Evolutionary conservation across 2,797 vertebrate genomes (phyloP).

Genomic region (Euthynnus affinis): DNA sequence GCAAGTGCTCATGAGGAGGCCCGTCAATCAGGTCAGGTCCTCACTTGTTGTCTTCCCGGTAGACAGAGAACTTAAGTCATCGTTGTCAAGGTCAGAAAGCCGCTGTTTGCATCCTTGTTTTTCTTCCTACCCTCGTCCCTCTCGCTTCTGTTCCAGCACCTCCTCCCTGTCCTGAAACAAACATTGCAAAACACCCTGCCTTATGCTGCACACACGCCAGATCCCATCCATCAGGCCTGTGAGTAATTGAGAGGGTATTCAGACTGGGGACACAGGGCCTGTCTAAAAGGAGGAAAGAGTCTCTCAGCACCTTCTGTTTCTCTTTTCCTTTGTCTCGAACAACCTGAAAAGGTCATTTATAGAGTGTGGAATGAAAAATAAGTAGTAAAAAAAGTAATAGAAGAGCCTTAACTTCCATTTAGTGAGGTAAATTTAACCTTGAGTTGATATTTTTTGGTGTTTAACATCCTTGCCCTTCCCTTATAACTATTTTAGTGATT

Average conservation of each 20-base stretch:
- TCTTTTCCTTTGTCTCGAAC: conserved; percentile 16
- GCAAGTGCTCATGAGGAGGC: conserved; percentile 39
- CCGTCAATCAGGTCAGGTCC: conserved; percentile 60
- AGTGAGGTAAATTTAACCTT: neutral
- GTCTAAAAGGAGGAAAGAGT: conserved; percentile 1
- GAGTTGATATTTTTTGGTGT: neutral
- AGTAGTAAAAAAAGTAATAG: neutral
- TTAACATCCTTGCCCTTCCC: neutral
- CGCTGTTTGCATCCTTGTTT: conserved; percentile 51
- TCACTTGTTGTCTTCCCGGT: conserved; percentile 34
- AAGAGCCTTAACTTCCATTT: neutral
- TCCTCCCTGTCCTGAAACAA: conserved; percentile 45
- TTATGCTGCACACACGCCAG: conserved; percentile 37
- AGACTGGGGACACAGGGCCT: conserved; percentile 6
- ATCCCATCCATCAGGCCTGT: conserved; percentile 61
- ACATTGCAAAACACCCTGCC: conserved; percentile 44
- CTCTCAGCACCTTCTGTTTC: conserved; percentile 24
- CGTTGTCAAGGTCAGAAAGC: conserved; percentile 57
- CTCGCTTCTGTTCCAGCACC: conserved; percentile 19
- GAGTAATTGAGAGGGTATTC: conserved; percentile 51
- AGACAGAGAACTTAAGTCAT: conserved; percentile 60
- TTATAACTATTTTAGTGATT: neutral
- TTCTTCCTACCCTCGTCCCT: conserved; percentile 20
- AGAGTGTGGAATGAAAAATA: neutral
- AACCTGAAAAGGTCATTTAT: conserved; percentile 18